Evolutionary conservation across 2,797 vertebrate genomes (phyloP).

Genomic region (Toxotes lorentzi): DNA sequence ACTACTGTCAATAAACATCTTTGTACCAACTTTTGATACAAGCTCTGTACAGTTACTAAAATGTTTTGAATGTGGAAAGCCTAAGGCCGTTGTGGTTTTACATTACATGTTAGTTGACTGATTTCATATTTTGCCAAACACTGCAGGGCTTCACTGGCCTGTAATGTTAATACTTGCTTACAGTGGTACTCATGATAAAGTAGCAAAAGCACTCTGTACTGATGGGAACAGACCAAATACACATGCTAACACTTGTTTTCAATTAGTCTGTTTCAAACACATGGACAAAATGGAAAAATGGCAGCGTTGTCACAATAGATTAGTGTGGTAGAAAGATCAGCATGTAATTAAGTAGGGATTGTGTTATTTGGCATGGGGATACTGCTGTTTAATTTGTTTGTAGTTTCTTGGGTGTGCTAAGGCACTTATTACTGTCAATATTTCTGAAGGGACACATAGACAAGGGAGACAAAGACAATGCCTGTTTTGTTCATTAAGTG

Average conservation of each 20-base stretch:
- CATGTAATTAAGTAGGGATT: neutral
- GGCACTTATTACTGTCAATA: neutral
- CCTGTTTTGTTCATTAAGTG: neutral
- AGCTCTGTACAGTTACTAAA: neutral
- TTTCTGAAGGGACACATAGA: neutral
- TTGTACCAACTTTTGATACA: neutral
- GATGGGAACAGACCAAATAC: neutral
- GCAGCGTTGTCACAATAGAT: neutral
- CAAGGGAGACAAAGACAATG: neutral
- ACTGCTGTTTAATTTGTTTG: slow-evolving; percentile 22
- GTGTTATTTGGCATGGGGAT: neutral
- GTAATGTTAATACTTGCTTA: neutral
- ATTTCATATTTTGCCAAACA: neutral
- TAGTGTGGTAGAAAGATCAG: neutral
- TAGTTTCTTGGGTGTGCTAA: neutral
- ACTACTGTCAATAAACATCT: neutral
- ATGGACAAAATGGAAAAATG: neutral
- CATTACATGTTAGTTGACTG: neutral
- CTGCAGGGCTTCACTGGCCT: neutral
- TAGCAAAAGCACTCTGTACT: neutral
- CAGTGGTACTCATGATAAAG: neutral
- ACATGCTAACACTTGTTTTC: neutral
- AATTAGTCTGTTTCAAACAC: neutral
- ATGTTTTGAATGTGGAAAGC: neutral
- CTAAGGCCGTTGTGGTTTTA: neutral